These are phyloP conservation scores for Andrena bucephala DNA, from an alignment of 2,888 invertebrate genomes.

Conservation along the genomic window DNA sequence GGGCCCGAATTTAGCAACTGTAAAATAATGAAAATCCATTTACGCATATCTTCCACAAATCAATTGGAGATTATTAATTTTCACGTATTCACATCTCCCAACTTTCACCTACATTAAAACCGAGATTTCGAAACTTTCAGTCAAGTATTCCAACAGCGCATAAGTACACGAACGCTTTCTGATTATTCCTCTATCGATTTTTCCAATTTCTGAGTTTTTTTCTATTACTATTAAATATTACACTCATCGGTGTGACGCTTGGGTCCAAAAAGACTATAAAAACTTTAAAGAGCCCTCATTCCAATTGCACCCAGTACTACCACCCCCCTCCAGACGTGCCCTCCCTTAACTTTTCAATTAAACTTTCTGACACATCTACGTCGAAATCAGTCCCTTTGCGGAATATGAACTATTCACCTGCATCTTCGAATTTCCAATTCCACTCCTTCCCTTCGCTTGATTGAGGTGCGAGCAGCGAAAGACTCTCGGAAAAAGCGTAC, in stretches of 20 bases:
- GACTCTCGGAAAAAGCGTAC: neutral
- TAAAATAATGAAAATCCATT: neutral
- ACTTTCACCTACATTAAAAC: too few relatives aligned
- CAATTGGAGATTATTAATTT: neutral
- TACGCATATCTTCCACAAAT: neutral
- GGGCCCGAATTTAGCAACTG: slow-evolving; percentile 84
- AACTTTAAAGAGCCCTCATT: neutral
- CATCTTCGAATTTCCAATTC: neutral
- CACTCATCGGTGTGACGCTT: too few relatives aligned
- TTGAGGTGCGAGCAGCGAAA: neutral
- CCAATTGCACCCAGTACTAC: too few relatives aligned
- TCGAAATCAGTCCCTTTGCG: neutral
- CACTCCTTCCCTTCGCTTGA: neutral
- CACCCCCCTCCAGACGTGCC: neutral
- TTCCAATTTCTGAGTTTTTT: too few relatives aligned
- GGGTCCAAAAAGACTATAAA: too few relatives aligned
- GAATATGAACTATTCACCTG: neutral
- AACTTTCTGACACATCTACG: neutral
- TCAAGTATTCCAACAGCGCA: too few relatives aligned
- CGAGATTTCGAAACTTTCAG: too few relatives aligned
- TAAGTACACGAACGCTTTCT: too few relatives aligned
- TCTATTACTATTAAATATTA: too few relatives aligned
- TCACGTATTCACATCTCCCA: too few relatives aligned
- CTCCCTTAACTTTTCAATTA: slow-evolving; percentile 5
- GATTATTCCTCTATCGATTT: too few relatives aligned